phyloP scores from a whole-genome alignment of 2,888 invertebrate genomes.

The Taenaris catops region DNA sequence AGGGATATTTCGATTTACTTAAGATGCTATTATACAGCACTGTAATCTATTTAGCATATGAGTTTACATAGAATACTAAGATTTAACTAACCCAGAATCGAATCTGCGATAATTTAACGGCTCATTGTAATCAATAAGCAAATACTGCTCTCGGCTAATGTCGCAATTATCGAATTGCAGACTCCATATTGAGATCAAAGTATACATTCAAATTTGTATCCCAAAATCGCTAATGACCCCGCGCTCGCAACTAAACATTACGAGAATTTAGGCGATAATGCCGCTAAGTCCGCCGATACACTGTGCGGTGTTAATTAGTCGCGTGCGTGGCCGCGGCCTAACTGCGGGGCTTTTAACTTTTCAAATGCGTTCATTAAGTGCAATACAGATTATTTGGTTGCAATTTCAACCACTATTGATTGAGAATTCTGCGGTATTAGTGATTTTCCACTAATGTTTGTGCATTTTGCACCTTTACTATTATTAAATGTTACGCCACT shows the following conservation, averaged over 20 bases:
- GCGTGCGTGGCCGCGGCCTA: slow-evolving; percentile 50
- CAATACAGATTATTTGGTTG: slow-evolving; percentile 51
- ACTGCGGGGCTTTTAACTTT: slow-evolving; percentile 70
- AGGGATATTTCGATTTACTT: too few relatives aligned
- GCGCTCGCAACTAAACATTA: slow-evolving; percentile 67
- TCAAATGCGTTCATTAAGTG: slow-evolving; percentile 70
- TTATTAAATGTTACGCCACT: slow-evolving; percentile 32
- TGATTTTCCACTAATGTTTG: slow-evolving; percentile 29
- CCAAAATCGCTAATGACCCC: slow-evolving; percentile 48
- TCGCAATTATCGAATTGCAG: too few relatives aligned
- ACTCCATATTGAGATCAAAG: slow-evolving; percentile 23
- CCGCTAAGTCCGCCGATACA: slow-evolving; percentile 68
- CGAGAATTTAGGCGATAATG: slow-evolving; percentile 72
- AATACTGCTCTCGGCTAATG: too few relatives aligned
- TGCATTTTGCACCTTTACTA: slow-evolving; percentile 29
- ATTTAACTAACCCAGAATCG: too few relatives aligned
- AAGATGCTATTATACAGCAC: too few relatives aligned
- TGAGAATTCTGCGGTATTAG: slow-evolving; percentile 48
- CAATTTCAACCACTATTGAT: slow-evolving; percentile 45
- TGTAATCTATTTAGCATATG: too few relatives aligned
- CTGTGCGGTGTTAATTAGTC: slow-evolving; percentile 64
- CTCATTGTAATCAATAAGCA: too few relatives aligned
- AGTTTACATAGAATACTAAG: too few relatives aligned
- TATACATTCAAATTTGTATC: slow-evolving; percentile 34
- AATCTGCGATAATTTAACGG: too few relatives aligned